Evolutionary conservation across 2,797 vertebrate species (phyloP).

Genomic region (Phataginus tetradactyla): DNA sequence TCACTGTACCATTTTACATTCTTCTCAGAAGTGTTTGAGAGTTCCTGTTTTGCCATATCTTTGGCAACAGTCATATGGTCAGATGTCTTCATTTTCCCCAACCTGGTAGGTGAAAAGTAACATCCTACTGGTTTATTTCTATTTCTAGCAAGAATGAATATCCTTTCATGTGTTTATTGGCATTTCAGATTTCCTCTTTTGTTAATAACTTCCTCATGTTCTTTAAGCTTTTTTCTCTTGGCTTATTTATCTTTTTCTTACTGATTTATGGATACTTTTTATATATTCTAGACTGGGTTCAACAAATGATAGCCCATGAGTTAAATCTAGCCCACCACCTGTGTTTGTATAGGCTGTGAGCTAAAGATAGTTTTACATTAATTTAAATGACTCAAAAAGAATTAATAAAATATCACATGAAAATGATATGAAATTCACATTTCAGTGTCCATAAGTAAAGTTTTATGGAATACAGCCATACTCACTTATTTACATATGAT

Average conservation of each 20-base stretch:
- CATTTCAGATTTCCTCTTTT: constrained; percentile 21
- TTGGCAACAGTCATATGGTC: not conserved
- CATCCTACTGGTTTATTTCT: not conserved
- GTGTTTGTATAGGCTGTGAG: constrained; percentile 27
- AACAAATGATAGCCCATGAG: not conserved
- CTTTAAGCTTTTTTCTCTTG: constrained; percentile 40
- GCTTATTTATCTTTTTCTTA: constrained; percentile 53
- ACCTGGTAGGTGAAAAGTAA: not conserved
- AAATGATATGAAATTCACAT: constrained; percentile 55
- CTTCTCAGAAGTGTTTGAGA: constrained; percentile 29
- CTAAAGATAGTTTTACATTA: constrained; percentile 49
- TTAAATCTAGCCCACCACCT: not conserved
- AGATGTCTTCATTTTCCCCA: not conserved
- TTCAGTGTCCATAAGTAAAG: not conserved
- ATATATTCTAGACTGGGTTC: not conserved
- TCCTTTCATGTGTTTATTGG: constrained; percentile 36
- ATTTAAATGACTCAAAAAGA: constrained; percentile 6
- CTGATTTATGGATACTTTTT: constrained; percentile 16
- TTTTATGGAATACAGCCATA: constrained; percentile 3
- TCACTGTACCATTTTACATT: not conserved
- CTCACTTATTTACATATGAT: not conserved
- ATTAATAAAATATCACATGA: not conserved
- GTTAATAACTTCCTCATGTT: not conserved
- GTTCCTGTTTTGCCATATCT: not conserved
- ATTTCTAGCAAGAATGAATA: not conserved